These are phyloP conservation scores for Syrphus vitripennis DNA, from an alignment of 2,888 invertebrate genomes.

Conservation along the genomic window DNA sequence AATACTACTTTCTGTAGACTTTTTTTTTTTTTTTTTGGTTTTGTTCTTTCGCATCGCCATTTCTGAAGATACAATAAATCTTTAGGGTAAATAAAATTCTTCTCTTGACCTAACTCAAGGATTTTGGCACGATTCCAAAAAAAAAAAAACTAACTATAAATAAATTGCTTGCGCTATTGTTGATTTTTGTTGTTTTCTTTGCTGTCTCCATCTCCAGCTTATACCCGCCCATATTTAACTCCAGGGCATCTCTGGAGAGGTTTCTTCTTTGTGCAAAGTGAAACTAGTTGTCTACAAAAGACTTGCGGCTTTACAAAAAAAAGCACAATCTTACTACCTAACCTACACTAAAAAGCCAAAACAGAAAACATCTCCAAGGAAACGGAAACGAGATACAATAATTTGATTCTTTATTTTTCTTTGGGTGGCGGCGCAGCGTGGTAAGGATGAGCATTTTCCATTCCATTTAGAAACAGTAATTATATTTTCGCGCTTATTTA, in stretches of 20 bases:
- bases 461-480: background rate
- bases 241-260: conserved; percentile 1
- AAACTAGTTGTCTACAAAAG: conserved; percentile 1
- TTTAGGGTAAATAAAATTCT: background rate
- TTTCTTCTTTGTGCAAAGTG: background rate
- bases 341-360: background rate
- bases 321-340: background rate
- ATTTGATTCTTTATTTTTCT: background rate
- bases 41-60: too few species aligned
- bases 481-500: background rate
- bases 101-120: conserved; percentile 54
- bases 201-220: background rate
- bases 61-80: background rate
- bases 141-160: too few species aligned
- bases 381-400: background rate
- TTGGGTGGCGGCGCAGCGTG: background rate
- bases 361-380: conserved; percentile 8
- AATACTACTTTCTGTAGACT: background rate
- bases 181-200: background rate
- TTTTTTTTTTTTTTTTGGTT: background rate
- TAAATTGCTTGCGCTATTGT: conserved; percentile 8
- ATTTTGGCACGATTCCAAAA: conserved; percentile 35
- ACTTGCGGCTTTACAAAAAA: background rate
- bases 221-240: background rate
- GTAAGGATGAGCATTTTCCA: background rate